Evolutionary conservation across 2,888 invertebrate species (phyloP), one percentile per base, ranked within the genome.

Genomic region (Drosophila neotestacea): DNA sequence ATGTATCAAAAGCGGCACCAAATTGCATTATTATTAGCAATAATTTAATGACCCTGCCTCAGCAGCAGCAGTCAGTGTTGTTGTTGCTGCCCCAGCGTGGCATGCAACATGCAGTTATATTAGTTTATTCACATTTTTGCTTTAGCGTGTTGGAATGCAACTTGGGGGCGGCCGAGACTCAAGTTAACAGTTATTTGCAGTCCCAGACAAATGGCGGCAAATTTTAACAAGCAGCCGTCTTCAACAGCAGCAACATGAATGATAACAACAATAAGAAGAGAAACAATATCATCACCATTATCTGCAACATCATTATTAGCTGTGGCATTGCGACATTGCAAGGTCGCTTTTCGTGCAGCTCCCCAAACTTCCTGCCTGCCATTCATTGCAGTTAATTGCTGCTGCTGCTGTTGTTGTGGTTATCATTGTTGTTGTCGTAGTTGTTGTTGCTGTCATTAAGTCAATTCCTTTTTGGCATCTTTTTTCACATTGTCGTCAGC

Each of bases 21-120:
- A 76, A 79, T 77, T 78, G 74, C 77, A 73, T 77, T 90, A 79
- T 80, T 79, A 78, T 77, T 76, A 77, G 74, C 68, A 71, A 79
- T 87, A 83, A 77, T 75, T 76, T 82, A 64, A 79, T 78, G 88
- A 77, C 70, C 74, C 73, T 80, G 83, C 77, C 73, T 30, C 60
- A 77, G 73, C 71, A 27, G 51, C 60, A 50, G 59, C 67, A 41
- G 70, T 22, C 32, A 61, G 44, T 10, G n/a, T 4, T 46, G 4
- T 48, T 72, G 66, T 65, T 64, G 48, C 55, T 69, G 60, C 67
- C 66, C 44, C 73, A 56, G 42, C 46, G 85, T 73, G 78, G 74
- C 85, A 85, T 82, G 84, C 88, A 86, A 85, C 86, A 80, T 80
- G 84, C 84, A 86, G 88, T 83, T 88, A 85, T 79, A 56, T 68